Evolutionary conservation across 2,113 vertebrate genomes (phyloP).

Genomic region (Saguinus imperator): DNA sequence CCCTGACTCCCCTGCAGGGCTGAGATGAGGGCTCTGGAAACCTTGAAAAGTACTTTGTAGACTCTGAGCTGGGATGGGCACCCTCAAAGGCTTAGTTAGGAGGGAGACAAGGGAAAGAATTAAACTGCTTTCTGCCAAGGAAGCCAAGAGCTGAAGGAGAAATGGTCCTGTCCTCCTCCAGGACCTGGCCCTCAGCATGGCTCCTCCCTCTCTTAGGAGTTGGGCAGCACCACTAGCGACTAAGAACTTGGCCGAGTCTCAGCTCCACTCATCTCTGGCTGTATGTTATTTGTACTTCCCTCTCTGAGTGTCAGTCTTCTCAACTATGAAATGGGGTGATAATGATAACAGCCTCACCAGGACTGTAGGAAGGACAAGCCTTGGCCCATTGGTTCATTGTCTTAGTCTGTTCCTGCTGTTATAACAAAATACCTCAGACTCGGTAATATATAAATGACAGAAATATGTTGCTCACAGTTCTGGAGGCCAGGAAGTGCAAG

Average conservation of each 20-base stretch:
- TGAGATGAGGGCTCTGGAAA: not conserved
- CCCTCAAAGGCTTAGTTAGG: not conserved
- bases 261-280: not conserved
- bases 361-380: not conserved
- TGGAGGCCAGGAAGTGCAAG: not conserved
- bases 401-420: not conserved
- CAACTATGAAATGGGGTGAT: not conserved
- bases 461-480: not conserved
- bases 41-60: slow-evolving; percentile 17
- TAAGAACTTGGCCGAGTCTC: not conserved
- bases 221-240: not conserved
- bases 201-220: not conserved
- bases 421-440: not conserved
- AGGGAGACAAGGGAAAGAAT: not conserved
- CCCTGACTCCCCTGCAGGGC: no score
- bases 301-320: not conserved
- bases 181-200: not conserved
- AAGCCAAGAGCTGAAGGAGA: not conserved
- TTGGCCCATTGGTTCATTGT: not conserved
- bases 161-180: not conserved
- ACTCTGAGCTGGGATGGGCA: not conserved
- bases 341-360: not conserved
- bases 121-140: not conserved
- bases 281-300: not conserved
- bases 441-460: not conserved